Base-by-base conservation (phyloP, 2,113 vertebrate species). In the Mobula birostris region DNA sequence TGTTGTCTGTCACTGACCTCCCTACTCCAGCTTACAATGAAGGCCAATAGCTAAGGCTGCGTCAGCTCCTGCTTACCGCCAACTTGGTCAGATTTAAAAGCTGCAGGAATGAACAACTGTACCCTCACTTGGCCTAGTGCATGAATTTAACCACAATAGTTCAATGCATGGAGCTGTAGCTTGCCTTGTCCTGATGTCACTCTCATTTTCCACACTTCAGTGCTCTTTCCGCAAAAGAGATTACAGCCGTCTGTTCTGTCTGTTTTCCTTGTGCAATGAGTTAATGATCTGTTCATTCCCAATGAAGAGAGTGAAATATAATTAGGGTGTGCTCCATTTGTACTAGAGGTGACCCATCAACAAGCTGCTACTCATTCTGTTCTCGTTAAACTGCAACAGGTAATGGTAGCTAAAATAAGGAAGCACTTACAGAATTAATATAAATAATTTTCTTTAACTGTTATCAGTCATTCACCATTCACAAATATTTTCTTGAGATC, bases 191-290 rank as follows among this genome's bases (percentile, higher is more conserved):
- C 88, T 40, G 63, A 24, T 70, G 88, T 92, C 88, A 92, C 36
- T 92, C 88, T 40, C 88, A 92, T 92, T 70, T 92, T 92, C 88
- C 88, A 92, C 88, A 36, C 32, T 92, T 68, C 88, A 92, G 66
- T 70, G 88, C 63, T n/a, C 63, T 91, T 72, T 40, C 66, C 19
- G 40, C 88, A 92, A 92, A 40, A 91, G 87, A 36, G 29, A 91
- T 40, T 32, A 68, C 88, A 68, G 88, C 66, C 66, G n/a, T 70
- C 88, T 92, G n/a, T 92, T 68, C 66, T 70, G 36, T 19, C 58
- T 90, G 87, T 12, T 68, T 68, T 90, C 63, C 87, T 68, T 90
- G 63, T 66, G 87, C 61, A 61, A n/a, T 36, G 87, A 91, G 63
- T 91, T 91, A 91, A 91, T 91, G 88, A 92, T 92, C 88, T 70